These are phyloP conservation scores for Drosophila ananassae DNA, from an alignment of 1,140 invertebrate genomes.

Conservation along the genomic window DNA sequence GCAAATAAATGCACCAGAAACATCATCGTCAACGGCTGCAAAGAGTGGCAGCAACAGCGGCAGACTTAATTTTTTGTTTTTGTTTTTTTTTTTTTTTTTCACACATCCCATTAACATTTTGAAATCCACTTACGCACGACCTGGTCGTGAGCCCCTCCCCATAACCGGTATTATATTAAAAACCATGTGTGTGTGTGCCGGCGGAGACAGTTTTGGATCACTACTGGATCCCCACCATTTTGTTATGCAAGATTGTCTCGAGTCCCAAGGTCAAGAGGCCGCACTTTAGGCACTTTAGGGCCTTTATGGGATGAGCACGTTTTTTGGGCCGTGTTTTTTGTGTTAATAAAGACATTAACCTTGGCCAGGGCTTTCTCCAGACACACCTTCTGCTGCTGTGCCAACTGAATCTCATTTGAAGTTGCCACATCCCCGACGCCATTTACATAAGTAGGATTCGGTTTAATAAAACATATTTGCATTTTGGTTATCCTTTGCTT, in stretches of 20 bases:
- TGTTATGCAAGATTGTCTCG: slow-evolving; percentile 31
- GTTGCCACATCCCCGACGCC: background rate
- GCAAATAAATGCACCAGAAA: slow-evolving; percentile 38
- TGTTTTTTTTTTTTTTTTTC: slow-evolving; percentile 19
- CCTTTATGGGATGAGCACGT: slow-evolving; percentile 25
- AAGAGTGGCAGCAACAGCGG: too few species aligned
- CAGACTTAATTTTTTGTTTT: slow-evolving; percentile 20
- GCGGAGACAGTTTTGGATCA: slow-evolving; percentile 10
- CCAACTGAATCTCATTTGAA: slow-evolving; percentile 4
- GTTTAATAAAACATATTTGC: slow-evolving; percentile 5
- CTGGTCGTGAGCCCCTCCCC: background rate
- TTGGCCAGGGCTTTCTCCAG: slow-evolving; percentile 25
- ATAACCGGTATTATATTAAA: slow-evolving; percentile 57
- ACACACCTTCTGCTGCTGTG: background rate
- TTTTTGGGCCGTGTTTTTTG: slow-evolving; percentile 28
- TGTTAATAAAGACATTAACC: slow-evolving; percentile 55
- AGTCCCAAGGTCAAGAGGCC: slow-evolving; percentile 35
- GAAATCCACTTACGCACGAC: slow-evolving; percentile 46
- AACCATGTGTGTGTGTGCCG: background rate
- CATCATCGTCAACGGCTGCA: background rate
- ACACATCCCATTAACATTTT: slow-evolving; percentile 48
- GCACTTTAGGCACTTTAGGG: slow-evolving; percentile 26
- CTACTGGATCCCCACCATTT: slow-evolving; percentile 16
- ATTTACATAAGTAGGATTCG: background rate
- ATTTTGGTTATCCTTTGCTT: background rate